Evolutionary conservation across 1,140 invertebrate genomes (phyloP).

Genomic region (Mesaphorura yosii): DNA sequence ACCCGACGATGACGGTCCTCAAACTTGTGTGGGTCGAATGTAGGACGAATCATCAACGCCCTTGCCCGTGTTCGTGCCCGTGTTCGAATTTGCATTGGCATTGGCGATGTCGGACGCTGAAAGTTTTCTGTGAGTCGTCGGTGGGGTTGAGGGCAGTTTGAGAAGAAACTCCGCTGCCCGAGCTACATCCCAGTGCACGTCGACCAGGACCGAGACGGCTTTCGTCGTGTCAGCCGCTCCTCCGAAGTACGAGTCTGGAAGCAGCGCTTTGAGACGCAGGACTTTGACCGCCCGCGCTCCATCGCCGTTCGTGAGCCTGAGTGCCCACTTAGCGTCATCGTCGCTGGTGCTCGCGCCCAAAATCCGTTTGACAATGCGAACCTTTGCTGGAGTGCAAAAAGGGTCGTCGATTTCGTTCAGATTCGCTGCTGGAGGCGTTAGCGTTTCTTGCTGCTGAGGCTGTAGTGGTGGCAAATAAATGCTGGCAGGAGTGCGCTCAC

Average conservation of each 20-base stretch:
- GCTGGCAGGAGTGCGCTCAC: too few relatives aligned
- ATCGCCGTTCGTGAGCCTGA: slow-evolving; percentile 19
- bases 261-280: slow-evolving; percentile 20
- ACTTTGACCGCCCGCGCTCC: slow-evolving; percentile 26
- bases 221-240: slow-evolving; percentile 8
- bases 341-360: not conserved
- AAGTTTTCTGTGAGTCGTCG: not conserved
- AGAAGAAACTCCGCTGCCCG: slow-evolving; percentile 1
- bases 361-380: too few relatives aligned
- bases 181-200: slow-evolving; percentile 27
- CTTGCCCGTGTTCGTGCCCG: not conserved
- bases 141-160: not conserved
- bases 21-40: too few relatives aligned
- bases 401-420: too few relatives aligned
- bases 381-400: too few relatives aligned
- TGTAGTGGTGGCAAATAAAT: too few relatives aligned
- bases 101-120: not conserved
- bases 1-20: too few relatives aligned
- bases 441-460: too few relatives aligned
- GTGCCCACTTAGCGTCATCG: slow-evolving; percentile 15
- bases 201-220: slow-evolving; percentile 23
- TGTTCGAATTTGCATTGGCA: not conserved
- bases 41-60: too few relatives aligned
- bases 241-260: slow-evolving; percentile 22
- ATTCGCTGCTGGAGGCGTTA: too few relatives aligned